Evolutionary conservation across 2,113 vertebrate species (phyloP).

Genomic region (Seriola aureovittata): DNA sequence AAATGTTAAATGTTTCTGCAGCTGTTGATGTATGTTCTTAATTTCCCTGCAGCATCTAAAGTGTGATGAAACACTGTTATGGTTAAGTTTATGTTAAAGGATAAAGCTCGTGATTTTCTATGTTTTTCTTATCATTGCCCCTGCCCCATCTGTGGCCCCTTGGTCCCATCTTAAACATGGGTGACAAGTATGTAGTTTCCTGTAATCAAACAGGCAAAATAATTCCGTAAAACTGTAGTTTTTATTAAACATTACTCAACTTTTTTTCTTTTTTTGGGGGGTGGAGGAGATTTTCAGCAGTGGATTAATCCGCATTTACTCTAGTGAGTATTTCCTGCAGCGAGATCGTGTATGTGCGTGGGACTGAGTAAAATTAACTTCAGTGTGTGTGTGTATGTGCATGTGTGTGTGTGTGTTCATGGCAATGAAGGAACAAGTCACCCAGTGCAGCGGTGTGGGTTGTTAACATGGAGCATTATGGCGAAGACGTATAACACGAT

Average conservation of each 20-base stretch:
- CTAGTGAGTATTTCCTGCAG: too few species aligned
- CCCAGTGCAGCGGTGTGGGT: too few species aligned
- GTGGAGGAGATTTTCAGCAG: too few species aligned
- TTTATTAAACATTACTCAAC: background rate
- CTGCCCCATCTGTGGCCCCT: background rate
- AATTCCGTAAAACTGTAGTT: too few species aligned
- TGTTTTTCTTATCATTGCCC: background rate
- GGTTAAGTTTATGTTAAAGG: background rate
- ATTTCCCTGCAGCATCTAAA: background rate
- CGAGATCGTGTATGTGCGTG: too few species aligned
- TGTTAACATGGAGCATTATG: background rate
- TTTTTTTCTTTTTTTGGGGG: background rate
- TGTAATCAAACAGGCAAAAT: too few species aligned
- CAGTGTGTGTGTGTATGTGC: too few species aligned
- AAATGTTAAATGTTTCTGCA: background rate
- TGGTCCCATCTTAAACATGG: background rate
- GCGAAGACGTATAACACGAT: background rate
- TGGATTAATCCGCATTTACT: too few species aligned
- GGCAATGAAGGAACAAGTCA: too few species aligned
- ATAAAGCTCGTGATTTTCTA: background rate
- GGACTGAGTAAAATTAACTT: too few species aligned
- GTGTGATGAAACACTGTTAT: background rate
- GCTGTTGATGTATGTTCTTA: background rate
- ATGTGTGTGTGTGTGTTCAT: too few species aligned
- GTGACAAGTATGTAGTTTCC: too few species aligned